Evolutionary conservation across 1,140 invertebrate species (phyloP).

Genomic region (Radopholus similis): DNA sequence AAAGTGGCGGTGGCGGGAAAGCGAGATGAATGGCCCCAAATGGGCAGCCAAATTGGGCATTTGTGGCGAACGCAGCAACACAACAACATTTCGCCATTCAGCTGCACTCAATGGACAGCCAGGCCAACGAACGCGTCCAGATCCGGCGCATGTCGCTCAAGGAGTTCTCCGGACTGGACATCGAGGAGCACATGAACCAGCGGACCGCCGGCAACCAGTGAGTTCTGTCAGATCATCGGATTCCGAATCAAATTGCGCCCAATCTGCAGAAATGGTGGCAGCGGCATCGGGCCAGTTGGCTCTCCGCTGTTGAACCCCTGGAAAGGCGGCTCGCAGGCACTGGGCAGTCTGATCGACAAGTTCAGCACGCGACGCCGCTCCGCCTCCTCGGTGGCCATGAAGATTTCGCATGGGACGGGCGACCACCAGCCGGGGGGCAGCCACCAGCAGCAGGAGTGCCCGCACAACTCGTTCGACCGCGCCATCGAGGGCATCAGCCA

Average conservation of each 20-base stretch:
- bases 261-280: neutral
- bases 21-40: neutral
- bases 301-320: slow-evolving; percentile 18
- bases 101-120: slow-evolving; percentile 11
- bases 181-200: neutral
- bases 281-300: slow-evolving; percentile 8
- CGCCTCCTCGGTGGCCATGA: slow-evolving; percentile 5
- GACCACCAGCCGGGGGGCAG: neutral
- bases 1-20: neutral
- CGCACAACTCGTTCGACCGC: slow-evolving; percentile 12
- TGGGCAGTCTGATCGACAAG: slow-evolving; percentile 27
- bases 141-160: slow-evolving; percentile 30
- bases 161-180: slow-evolving; percentile 18
- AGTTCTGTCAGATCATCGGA: neutral
- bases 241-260: neutral
- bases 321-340: slow-evolving; percentile 8
- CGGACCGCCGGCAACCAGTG: neutral
- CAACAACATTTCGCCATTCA: too few species aligned
- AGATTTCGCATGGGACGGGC: neutral
- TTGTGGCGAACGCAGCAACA: too few species aligned
- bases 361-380: slow-evolving; percentile 30
- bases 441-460: neutral
- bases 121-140: slow-evolving; percentile 17
- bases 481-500: slow-evolving; percentile 9
- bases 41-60: neutral